These are phyloP conservation scores for Butorides virescens DNA, from an alignment of 2,113 vertebrate genomes.

Conservation along the genomic window DNA sequence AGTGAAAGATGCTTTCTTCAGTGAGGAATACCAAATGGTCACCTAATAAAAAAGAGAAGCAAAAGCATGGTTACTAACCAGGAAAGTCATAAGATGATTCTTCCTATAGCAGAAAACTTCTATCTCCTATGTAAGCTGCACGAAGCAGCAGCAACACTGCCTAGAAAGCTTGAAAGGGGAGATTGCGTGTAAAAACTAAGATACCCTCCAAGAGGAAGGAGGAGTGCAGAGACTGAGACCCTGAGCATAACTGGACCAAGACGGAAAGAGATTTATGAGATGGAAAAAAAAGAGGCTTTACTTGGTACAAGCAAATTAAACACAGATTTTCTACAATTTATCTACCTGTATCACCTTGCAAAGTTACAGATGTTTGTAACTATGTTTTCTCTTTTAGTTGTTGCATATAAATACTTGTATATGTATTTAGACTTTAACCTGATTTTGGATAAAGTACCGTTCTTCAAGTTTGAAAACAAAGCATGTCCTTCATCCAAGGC, in stretches of 20 bases:
- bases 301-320: background rate
- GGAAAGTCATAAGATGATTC: background rate
- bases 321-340: background rate
- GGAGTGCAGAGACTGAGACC: background rate
- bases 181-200: background rate
- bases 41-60: background rate
- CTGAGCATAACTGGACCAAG: background rate
- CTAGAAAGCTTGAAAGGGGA: background rate
- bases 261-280: background rate
- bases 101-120: background rate
- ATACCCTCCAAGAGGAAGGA: background rate
- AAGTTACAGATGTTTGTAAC: background rate
- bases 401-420: background rate
- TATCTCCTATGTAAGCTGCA: background rate
- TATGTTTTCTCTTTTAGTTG: background rate
- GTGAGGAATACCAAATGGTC: background rate
- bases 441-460: background rate
- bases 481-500: background rate
- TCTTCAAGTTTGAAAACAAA: background rate
- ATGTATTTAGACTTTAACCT: background rate
- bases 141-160: background rate
- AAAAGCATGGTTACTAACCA: background rate
- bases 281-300: accelerated
- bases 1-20: background rate
- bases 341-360: background rate